Percentiles rank a stretch among this genome's conserved stretches.
These are phyloP conservation scores for Drosophila fungiperda DNA, from an alignment of 2,888 invertebrate genomes.

Conservation along the genomic window DNA sequence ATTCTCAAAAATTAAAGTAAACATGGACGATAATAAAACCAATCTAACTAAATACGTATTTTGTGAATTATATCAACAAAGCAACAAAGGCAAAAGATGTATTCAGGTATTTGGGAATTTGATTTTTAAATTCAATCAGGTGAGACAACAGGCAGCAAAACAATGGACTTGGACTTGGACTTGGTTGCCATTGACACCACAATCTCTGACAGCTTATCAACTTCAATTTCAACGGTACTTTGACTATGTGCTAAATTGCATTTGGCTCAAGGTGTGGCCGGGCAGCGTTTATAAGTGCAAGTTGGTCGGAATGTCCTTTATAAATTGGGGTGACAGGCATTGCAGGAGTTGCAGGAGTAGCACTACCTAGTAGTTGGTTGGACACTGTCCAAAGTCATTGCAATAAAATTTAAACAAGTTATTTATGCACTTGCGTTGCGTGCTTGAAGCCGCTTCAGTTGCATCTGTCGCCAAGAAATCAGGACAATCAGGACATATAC, in stretches of 20 bases:
- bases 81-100: too few species aligned
- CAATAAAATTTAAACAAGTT: slow-evolving; percentile 78
- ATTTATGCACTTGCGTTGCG: slow-evolving; percentile 76
- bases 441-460: slow-evolving; percentile 66
- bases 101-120: slow-evolving; percentile 59
- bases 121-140: slow-evolving; percentile 59
- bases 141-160: neutral
- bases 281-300: slow-evolving; percentile 38
- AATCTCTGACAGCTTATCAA: slow-evolving; percentile 51
- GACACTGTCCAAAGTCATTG: slow-evolving; percentile 39
- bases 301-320: slow-evolving; percentile 51
- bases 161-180: neutral
- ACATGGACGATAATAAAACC: neutral
- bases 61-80: neutral
- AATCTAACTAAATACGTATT: neutral
- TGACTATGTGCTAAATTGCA: slow-evolving; percentile 62
- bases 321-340: slow-evolving; percentile 69
- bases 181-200: slow-evolving; percentile 8
- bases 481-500: slow-evolving; percentile 29
- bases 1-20: neutral
- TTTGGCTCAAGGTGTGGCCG: slow-evolving; percentile 69
- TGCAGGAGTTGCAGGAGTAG: slow-evolving; percentile 24
- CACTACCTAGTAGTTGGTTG: slow-evolving; percentile 8
- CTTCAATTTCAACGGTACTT: slow-evolving; percentile 13
- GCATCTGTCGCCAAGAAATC: slow-evolving; percentile 54